These are phyloP conservation scores for Chamaea fasciata DNA, from an alignment of 2,113 vertebrate genomes.

Conservation along the genomic window DNA sequence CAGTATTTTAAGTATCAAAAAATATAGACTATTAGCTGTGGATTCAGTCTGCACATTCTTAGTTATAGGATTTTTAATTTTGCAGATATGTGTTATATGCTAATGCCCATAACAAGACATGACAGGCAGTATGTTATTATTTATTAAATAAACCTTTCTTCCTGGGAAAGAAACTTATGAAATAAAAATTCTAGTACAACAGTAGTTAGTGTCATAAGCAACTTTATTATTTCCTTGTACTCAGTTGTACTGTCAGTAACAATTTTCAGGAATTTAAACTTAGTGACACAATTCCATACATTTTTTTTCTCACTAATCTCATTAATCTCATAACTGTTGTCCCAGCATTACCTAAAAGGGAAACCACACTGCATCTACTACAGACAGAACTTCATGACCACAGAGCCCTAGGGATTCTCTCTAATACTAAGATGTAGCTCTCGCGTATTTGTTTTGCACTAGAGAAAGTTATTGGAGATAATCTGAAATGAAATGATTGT, in stretches of 20 bases:
- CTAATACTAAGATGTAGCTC: neutral
- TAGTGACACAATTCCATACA: neutral
- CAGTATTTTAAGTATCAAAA: constrained; percentile 32
- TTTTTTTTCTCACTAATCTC: neutral
- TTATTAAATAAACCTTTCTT: neutral
- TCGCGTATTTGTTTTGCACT: neutral
- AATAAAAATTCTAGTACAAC: neutral
- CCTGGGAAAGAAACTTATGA: neutral
- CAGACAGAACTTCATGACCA: neutral
- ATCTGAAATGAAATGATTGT: neutral
- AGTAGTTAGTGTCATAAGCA: neutral
- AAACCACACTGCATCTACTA: neutral
- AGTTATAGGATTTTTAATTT: neutral
- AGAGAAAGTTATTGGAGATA: neutral
- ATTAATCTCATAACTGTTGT: neutral
- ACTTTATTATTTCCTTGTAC: neutral
- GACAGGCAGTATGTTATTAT: neutral
- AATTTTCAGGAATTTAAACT: neutral
- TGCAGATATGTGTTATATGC: neutral
- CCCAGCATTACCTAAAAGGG: neutral
- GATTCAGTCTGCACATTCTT: neutral
- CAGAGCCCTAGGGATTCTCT: neutral
- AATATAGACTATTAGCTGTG: neutral
- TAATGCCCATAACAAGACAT: neutral
- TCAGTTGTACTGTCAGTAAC: neutral